These are phyloP conservation scores for Sebastes iracundus DNA, from an alignment of 2,797 vertebrate species.

Conservation along the genomic window DNA sequence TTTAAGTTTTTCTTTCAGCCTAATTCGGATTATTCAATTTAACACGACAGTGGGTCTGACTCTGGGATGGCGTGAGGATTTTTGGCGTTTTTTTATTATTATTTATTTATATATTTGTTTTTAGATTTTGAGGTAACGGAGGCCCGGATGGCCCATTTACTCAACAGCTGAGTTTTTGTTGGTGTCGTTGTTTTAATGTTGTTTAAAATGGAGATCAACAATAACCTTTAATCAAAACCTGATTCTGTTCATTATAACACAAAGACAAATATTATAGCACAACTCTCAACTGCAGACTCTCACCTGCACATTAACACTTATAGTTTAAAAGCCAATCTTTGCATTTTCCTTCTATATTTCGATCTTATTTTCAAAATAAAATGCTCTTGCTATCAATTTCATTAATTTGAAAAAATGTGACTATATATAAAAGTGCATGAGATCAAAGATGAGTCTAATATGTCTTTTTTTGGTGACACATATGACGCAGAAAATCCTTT, in stretches of 20 bases:
- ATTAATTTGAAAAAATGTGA: background rate
- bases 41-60: background rate
- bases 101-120: background rate
- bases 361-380: background rate
- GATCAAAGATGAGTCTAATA: background rate
- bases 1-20: constrained; percentile 51
- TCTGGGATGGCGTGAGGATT: background rate
- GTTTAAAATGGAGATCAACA: background rate
- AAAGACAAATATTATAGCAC: background rate
- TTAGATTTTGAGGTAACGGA: background rate
- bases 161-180: background rate
- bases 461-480: background rate
- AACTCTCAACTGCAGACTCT: background rate
- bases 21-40: constrained; percentile 42
- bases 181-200: background rate
- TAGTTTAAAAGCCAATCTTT: background rate
- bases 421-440: background rate
- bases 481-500: background rate
- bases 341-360: background rate
- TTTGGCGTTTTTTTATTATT: background rate
- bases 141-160: constrained; percentile 3
- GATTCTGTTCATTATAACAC: background rate
- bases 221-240: background rate
- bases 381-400: background rate
- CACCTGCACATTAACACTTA: background rate